Conservation (phyloP, 30 jellyfish, hydroid and myxozoan species). For the Aurelia sp. region DNA sequence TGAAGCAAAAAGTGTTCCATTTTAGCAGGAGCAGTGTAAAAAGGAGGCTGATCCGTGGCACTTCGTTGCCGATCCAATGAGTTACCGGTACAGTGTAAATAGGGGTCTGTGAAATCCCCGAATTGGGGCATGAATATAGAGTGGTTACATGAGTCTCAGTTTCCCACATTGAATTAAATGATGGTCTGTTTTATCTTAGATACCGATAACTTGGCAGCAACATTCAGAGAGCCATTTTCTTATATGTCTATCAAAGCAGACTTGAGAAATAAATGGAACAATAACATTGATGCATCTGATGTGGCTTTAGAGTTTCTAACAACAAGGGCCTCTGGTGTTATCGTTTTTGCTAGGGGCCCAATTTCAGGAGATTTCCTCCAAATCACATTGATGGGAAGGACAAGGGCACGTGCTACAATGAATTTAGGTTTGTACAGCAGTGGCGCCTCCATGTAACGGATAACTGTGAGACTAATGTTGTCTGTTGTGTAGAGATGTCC, state of each 20-base stretch:
- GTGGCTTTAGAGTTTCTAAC: constrained; percentile 87
- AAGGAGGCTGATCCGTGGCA: too few species aligned
- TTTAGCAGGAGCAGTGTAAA: too few species aligned
- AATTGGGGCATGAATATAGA: too few species aligned
- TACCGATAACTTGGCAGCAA: constrained; percentile 75
- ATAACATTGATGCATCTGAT: constrained; percentile 83
- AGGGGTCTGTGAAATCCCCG: too few species aligned
- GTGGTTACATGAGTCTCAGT: too few species aligned
- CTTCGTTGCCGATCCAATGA: too few species aligned
- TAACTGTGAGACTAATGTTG: too few species aligned
- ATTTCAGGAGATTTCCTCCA: constrained; percentile 88
- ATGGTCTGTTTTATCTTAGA: constrained; percentile 22
- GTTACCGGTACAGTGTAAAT: too few species aligned
- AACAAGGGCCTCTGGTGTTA: constrained; percentile 74
- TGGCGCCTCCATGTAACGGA: too few species aligned
- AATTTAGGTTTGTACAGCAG: constrained; percentile 83
- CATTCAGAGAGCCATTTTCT: constrained; percentile 97
- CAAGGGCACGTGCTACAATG: constrained; percentile 88
- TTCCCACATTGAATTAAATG: too few species aligned
- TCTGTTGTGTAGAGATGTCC: too few species aligned
- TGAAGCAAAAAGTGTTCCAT: too few species aligned
- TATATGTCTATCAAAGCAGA: constrained; percentile 74
- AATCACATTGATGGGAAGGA: constrained; percentile 76
- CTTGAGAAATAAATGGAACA: constrained; percentile 85
- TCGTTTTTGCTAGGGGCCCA: constrained; percentile 92